These are phyloP conservation scores for Drosophila ananassae DNA, from an alignment of 1,140 invertebrate species.

Conservation along the genomic window DNA sequence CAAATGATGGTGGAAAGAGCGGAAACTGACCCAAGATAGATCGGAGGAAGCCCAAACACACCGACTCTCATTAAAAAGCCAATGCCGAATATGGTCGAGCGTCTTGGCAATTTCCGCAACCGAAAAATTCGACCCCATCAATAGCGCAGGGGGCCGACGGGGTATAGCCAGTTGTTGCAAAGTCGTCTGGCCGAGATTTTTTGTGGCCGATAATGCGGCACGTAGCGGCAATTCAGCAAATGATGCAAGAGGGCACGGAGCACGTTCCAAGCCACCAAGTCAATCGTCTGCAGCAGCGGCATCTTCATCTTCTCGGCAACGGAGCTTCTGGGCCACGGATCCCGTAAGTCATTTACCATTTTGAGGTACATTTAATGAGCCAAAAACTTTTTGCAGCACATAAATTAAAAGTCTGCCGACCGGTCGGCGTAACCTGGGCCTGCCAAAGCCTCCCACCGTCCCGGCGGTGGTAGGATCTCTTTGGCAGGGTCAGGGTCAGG, in stretches of 20 bases:
- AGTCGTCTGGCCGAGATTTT: slow-evolving; percentile 61
- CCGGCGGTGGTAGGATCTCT: not conserved
- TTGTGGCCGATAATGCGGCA: slow-evolving; percentile 71
- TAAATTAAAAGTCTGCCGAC: slow-evolving; percentile 72
- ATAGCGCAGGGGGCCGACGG: slow-evolving; percentile 26
- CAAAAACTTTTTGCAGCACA: slow-evolving; percentile 76
- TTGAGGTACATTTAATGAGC: slow-evolving; percentile 80
- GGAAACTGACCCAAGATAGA: slow-evolving; percentile 44
- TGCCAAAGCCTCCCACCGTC: not conserved
- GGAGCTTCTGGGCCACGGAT: slow-evolving; percentile 13
- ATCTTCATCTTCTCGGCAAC: slow-evolving; percentile 34
- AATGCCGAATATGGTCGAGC: slow-evolving; percentile 50
- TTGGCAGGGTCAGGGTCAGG: slow-evolving; percentile 55
- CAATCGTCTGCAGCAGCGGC: slow-evolving; percentile 61
- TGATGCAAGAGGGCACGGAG: slow-evolving; percentile 48
- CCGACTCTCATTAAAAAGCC: slow-evolving; percentile 59
- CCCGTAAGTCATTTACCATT: slow-evolving; percentile 80
- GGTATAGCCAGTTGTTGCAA: slow-evolving; percentile 18
- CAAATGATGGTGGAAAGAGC: slow-evolving; percentile 31
- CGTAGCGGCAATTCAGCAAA: slow-evolving; percentile 76
- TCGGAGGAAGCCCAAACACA: slow-evolving; percentile 33
- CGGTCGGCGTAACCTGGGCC: slow-evolving; percentile 6
- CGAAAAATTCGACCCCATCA: slow-evolving; percentile 58
- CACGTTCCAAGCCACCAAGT: slow-evolving; percentile 52
- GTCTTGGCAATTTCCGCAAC: slow-evolving; percentile 39